Base-by-base conservation (phyloP, 2,113 vertebrate species). In the Cardinalis cardinalis region DNA sequence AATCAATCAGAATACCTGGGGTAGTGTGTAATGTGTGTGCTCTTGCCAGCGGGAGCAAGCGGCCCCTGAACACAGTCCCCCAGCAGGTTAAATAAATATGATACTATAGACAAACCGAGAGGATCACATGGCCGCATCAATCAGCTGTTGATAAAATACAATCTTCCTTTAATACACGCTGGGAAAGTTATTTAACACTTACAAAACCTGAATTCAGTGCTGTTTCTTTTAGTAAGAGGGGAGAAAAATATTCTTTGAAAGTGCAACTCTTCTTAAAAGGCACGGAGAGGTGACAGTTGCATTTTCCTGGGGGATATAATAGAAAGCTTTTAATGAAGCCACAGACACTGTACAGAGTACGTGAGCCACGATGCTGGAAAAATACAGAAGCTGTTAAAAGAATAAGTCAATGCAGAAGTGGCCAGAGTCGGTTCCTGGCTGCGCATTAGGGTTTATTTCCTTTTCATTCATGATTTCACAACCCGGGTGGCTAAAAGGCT, bases 1-100 rank as follows among this genome's bases (percentile, higher is more conserved):
- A 98, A 99, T 99, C 99, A 99, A 99, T 99, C 98, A 98, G 97
- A 98, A 98, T 98, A 98, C 98, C 98, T 98, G 97, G 98, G 98
- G 98, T 98, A 97, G 97, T 98, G 98, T 98, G 98, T 99, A 98
- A 98, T 98, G 98, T 98, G 98, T 97, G 96, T 98, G 98, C 98
- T 98, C 98, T 89, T 98, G 98, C 95, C 98, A 99, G 99, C 98
- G 91, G 98, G 99, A 98, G 82, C 95, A 98, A 96, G 95, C 98
- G 97, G 98, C 97, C 98, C 98, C 98, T 96, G 98, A 96, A 97
- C 97, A 98, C 97, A 95, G 98, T 97, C 98, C 98, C 98, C 97
- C 98, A 98, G 98, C 98, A 98, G 98, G 98, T 99, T 99, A 99
- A 98, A 99, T 99, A 99, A 99, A 99, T 99, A 99, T 98, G 98